phyloP scores from a whole-genome alignment of 2,113 vertebrate species.

The Campylorhamphus procurvoides region DNA sequence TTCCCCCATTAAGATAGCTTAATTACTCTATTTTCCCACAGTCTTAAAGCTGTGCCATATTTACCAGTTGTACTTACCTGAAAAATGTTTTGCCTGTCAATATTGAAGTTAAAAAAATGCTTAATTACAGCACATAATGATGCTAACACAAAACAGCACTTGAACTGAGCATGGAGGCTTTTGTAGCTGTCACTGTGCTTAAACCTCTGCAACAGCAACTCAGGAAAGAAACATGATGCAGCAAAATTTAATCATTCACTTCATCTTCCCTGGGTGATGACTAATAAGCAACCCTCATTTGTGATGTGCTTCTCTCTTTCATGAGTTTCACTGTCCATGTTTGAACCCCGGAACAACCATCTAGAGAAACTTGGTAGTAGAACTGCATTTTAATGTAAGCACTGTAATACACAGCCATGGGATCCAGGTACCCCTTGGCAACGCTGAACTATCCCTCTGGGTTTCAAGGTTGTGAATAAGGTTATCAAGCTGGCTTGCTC shows the following conservation, averaged over 20 bases:
- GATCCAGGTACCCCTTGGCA: neutral
- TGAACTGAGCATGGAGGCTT: neutral
- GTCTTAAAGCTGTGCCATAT: slow-evolving; percentile 35
- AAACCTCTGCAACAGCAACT: neutral
- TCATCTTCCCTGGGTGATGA: neutral
- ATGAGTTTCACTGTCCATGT: neutral
- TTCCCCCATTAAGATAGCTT: slow-evolving; percentile 64
- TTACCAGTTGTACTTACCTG: neutral
- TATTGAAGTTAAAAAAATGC: slow-evolving; percentile 36
- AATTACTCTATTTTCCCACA: slow-evolving; percentile 68
- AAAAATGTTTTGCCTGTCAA: slow-evolving; percentile 43
- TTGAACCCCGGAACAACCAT: slow-evolving; percentile 15
- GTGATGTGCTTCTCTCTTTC: neutral
- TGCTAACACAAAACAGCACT: neutral
- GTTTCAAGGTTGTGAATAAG: slow-evolving; percentile 33
- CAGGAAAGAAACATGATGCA: neutral
- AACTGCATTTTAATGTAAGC: neutral
- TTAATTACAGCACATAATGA: neutral
- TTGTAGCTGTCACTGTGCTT: neutral
- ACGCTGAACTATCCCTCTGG: neutral
- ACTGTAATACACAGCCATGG: neutral
- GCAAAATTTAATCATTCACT: neutral
- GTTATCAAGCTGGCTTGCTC: neutral
- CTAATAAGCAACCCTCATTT: slow-evolving; percentile 11
- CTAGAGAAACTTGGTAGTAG: neutral